Evolutionary conservation across 2,888 invertebrate species (phyloP).

Genomic region (Amphiduros pacificus): DNA sequence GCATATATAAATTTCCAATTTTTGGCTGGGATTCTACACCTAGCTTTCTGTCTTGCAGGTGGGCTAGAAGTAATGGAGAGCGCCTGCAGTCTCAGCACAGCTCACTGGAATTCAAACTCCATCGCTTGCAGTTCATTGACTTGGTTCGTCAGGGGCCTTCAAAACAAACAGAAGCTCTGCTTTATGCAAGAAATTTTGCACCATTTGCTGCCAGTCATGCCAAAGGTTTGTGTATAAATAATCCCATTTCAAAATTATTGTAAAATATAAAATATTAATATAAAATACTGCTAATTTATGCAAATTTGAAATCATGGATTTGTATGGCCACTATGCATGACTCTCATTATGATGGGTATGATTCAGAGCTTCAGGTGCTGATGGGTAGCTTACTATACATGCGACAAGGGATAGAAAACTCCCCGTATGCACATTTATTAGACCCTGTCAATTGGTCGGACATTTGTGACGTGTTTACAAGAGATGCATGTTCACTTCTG

Average conservation of each 20-base stretch:
- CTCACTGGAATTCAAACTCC: slow-evolving; percentile 78
- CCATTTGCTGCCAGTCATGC: slow-evolving; percentile 77
- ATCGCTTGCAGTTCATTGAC: slow-evolving; percentile 78
- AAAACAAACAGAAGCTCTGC: slow-evolving; percentile 81
- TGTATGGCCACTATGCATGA: no score
- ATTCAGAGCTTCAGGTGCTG: slow-evolving; percentile 76
- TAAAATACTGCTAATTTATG: no score
- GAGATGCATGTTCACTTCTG: slow-evolving; percentile 87
- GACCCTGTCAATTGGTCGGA: slow-evolving; percentile 81
- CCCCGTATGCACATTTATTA: slow-evolving; percentile 77
- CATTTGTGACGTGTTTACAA: slow-evolving; percentile 85
- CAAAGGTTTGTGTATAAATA: slow-evolving; percentile 65
- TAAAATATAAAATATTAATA: no score
- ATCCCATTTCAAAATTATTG: no score
- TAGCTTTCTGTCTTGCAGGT: slow-evolving; percentile 59
- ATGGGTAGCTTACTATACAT: slow-evolving; percentile 85
- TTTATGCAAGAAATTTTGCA: slow-evolving; percentile 81
- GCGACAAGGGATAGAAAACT: slow-evolving; percentile 75
- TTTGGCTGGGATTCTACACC: no score
- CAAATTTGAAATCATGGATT: no score
- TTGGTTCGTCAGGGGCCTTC: slow-evolving; percentile 69
- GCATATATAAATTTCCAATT: no score
- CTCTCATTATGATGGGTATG: no score
- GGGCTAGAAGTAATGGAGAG: slow-evolving; percentile 78
- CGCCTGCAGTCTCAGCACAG: slow-evolving; percentile 69